phyloP scores from a whole-genome alignment of 2,797 vertebrate species.

The Dermochelys coriacea region DNA sequence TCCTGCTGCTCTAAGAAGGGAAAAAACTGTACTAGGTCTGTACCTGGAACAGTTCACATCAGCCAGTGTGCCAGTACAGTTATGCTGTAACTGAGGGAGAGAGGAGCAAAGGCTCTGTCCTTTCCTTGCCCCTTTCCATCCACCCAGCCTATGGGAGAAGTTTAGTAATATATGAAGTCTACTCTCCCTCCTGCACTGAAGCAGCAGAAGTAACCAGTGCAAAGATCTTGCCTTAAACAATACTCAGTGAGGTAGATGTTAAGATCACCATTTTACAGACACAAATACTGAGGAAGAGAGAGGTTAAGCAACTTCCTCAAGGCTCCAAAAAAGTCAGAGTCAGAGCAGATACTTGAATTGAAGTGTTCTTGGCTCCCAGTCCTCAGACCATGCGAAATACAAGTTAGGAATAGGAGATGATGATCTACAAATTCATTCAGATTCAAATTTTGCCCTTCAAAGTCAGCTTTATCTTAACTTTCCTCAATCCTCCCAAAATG shows the following conservation, averaged over 20 bases:
- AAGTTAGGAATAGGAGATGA: not conserved
- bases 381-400: not conserved
- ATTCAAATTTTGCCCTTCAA: slow-evolving; percentile 9
- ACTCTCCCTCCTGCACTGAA: not conserved
- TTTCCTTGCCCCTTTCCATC: not conserved
- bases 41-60: not conserved
- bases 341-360: not conserved
- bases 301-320: not conserved
- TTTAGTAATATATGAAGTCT: not conserved
- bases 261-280: not conserved
- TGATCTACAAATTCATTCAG: slow-evolving; percentile 35
- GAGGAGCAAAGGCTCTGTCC: not conserved
- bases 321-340: not conserved
- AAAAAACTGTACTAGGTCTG: not conserved
- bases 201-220: not conserved
- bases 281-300: not conserved
- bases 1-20: not conserved
- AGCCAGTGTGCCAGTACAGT: not conserved
- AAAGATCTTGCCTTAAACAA: not conserved
- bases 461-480: slow-evolving; percentile 47
- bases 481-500: slow-evolving; percentile 32
- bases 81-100: not conserved
- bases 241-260: not conserved
- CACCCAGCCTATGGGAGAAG: not conserved
- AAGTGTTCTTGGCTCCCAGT: not conserved